phyloP scores from a whole-genome alignment of 23 tunicate genomes.

The Ascidia mentula region DNA sequence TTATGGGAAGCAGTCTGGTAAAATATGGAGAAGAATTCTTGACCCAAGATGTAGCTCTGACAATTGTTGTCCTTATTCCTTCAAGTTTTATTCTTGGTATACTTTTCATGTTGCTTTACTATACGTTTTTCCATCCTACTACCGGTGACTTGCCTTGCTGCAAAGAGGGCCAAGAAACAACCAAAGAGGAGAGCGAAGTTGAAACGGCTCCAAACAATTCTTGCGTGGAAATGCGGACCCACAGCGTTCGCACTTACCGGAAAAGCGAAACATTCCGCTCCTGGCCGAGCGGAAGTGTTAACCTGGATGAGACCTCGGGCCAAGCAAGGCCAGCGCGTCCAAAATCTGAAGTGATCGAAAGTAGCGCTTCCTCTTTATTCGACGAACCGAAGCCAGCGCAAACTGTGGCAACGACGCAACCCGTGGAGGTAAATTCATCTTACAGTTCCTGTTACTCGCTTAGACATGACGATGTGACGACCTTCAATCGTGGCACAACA shows the following conservation, averaged over 20 bases:
- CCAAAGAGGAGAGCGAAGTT: not conserved
- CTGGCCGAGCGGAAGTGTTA: not conserved
- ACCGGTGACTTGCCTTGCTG: not conserved
- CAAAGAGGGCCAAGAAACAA: not conserved
- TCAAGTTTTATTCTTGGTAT: conserved; percentile 43
- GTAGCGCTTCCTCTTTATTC: not conserved
- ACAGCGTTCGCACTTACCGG: not conserved
- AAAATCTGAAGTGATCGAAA: not conserved
- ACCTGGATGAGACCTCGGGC: not conserved
- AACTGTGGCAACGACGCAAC: not conserved
- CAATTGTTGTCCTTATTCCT: conserved; percentile 30
- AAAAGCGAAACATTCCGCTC: not conserved
- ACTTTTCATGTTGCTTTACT: conserved; percentile 50
- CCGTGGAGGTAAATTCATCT: not conserved
- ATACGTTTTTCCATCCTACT: conserved; percentile 51
- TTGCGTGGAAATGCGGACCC: not conserved
- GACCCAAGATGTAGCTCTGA: conserved; percentile 28
- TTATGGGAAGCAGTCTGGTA: conserved; percentile 17
- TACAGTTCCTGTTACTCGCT: not conserved
- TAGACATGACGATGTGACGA: not conserved
- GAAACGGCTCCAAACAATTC: not conserved
- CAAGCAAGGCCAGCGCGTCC: not conserved
- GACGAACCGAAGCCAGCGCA: not conserved
- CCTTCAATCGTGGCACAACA: not conserved
- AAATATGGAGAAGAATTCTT: not conserved